These are phyloP conservation scores for Dryomyza anilis DNA, from an alignment of 2,888 invertebrate species.

Conservation along the genomic window DNA sequence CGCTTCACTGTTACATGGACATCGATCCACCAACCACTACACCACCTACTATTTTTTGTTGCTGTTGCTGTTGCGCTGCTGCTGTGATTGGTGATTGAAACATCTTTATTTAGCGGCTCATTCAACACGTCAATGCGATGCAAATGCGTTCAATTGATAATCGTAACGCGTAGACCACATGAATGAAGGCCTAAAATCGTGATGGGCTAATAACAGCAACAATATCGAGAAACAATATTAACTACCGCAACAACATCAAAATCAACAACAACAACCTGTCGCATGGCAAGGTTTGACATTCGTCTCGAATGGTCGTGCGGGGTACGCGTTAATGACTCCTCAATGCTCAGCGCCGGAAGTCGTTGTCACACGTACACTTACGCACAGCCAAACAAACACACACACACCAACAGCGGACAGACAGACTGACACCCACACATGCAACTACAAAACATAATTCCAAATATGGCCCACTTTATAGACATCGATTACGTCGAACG, in stretches of 20 bases:
- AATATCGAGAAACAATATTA: not conserved
- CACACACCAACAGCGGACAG: not conserved
- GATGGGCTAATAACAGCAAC: not conserved
- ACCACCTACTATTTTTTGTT: too few relatives aligned
- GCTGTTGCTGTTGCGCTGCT: not conserved
- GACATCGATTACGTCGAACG: too few relatives aligned
- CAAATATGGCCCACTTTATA: slow-evolving; percentile 6
- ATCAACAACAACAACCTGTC: slow-evolving; percentile 1
- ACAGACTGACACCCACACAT: not conserved
- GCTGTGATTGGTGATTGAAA: not conserved
- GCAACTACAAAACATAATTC: not conserved
- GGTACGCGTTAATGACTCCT: slow-evolving; percentile 7
- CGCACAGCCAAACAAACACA: not conserved
- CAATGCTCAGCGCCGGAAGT: slow-evolving; percentile 6
- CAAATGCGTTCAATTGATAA: not conserved
- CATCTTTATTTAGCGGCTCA: too few relatives aligned
- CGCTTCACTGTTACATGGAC: too few relatives aligned
- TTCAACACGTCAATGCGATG: too few relatives aligned
- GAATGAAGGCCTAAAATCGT: not conserved
- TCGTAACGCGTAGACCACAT: not conserved
- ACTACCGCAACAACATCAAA: not conserved
- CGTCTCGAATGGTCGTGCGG: not conserved
- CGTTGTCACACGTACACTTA: not conserved
- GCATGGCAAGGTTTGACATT: slow-evolving; percentile 12
- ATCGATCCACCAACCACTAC: too few relatives aligned